Conservation (phyloP, 2,888 invertebrate genomes). For the Alentia gelatinosa region DNA sequence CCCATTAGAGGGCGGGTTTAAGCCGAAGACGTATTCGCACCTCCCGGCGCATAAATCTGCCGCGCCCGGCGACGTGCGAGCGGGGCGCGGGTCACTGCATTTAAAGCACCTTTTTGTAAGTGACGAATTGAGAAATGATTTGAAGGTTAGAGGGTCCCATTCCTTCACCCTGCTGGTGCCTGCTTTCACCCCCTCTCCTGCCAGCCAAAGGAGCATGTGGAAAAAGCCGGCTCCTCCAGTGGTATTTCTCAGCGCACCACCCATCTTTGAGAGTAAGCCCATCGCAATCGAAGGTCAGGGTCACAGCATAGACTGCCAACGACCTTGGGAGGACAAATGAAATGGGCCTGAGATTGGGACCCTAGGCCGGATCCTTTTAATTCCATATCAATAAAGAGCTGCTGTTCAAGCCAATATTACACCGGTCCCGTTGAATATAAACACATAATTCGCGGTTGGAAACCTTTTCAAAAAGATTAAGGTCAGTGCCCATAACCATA, state of each 20-base stretch:
- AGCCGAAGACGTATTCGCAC: slow-evolving; percentile 35
- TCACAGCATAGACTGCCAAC: not conserved
- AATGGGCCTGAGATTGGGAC: not conserved
- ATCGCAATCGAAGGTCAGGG: slow-evolving; percentile 36
- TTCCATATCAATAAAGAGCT: not conserved
- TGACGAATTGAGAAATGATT: slow-evolving; percentile 54
- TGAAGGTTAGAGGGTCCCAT: slow-evolving; percentile 48
- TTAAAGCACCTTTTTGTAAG: slow-evolving; percentile 52
- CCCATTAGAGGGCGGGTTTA: slow-evolving; percentile 33
- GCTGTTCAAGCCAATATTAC: not conserved
- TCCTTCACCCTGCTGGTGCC: not conserved
- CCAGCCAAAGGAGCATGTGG: slow-evolving; percentile 25
- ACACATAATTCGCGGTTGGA: slow-evolving; percentile 5
- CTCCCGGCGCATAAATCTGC: slow-evolving; percentile 30
- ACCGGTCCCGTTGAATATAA: not conserved
- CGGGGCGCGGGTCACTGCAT: slow-evolving; percentile 49
- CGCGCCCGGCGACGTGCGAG: not conserved
- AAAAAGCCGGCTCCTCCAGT: not conserved
- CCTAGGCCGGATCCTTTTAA: not conserved
- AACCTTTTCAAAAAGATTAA: not conserved
- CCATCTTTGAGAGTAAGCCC: not conserved
- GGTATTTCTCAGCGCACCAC: slow-evolving; percentile 17
- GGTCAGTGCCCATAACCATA: not conserved
- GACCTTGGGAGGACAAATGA: not conserved
- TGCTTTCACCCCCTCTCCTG: not conserved